Conservation (phyloP, 2,113 vertebrate genomes). For the Verasper variegatus region DNA sequence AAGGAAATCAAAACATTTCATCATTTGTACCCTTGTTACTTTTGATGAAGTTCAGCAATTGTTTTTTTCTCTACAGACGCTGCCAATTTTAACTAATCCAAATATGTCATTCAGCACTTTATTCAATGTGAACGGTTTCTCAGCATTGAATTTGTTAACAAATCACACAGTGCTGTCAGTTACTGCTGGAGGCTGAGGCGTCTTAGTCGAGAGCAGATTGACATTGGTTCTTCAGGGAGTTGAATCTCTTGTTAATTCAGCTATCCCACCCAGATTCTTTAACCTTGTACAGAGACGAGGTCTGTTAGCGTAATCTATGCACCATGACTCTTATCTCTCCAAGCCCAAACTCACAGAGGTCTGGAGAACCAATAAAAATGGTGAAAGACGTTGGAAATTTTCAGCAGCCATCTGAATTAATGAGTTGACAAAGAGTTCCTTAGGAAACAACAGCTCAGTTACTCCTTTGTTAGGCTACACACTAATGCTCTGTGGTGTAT, state of each 20-base stretch:
- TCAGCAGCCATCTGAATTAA: neutral
- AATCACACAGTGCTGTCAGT: neutral
- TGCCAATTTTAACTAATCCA: constrained; percentile 9
- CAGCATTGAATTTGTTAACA: neutral
- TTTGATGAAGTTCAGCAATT: constrained; percentile 11
- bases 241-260: neutral
- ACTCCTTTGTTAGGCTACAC: neutral
- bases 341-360: neutral
- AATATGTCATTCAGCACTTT: neutral
- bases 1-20: constrained; percentile 9
- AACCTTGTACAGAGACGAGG: constrained; percentile 21
- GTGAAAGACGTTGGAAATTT: neutral
- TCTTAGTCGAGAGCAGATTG: constrained; percentile 4
- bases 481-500: constrained; percentile 18
- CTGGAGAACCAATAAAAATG: neutral
- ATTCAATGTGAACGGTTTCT: constrained; percentile 20
- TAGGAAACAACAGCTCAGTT: constrained; percentile 32
- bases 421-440: constrained; percentile 15
- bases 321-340: constrained; percentile 10
- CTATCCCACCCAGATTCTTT: constrained; percentile 16
- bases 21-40: constrained; percentile 14
- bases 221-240: constrained; percentile 9
- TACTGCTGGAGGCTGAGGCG: neutral
- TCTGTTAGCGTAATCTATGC: constrained; percentile 7
- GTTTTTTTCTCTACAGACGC: neutral